Evolutionary conservation across 2,113 vertebrate species (phyloP), one percentile per base, ranked within the genome.

Genomic region (Pseudolaguvia tuberculata): DNA sequence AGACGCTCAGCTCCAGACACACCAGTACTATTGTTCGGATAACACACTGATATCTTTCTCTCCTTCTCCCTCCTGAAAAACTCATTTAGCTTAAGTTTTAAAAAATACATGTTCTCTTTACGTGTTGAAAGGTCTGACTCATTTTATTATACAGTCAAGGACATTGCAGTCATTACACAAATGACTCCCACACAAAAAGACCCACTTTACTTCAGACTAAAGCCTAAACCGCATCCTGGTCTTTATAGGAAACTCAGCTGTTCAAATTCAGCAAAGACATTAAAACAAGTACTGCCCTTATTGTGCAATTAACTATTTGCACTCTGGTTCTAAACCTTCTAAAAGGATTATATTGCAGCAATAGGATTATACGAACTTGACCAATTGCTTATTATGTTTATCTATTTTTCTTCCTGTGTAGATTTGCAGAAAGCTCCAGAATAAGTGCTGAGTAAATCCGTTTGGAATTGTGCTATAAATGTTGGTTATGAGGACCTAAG

Each of bases 21-120:
- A 81, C 56, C 63, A 20, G n/a, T 31, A 55, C 66, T 65, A 74
- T 82, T 80, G 78, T 80, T 73, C 59, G 35, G 53, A 29, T 23
- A 48, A 25, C 27, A 79, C 58, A 68, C 52, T 57, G 47, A 67
- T 58, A 58, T 23, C 59, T 70, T 73, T 65, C 65, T 79, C 17
- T 35, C 23, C 47, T 5, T 55, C 39, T 67, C 51, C 42, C 42
- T 15, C 12, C 1, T n/a, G n/a, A 5, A 27, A 15, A 27, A 50
- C 27, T 67, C 63, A 29, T n/a, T 18, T 48, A 18, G 53, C 69
- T 29, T 58, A 25, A 45, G 57, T 58, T 57, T 57, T 47, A 71
- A 42, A 52, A 12, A 14, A 56, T 52, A 29, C 56, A 7, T 51
- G 29, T 53, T 65, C 59, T 27, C 39, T 39, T 69, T 8, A 58